Percentiles rank a stretch among this genome's conserved stretches.
phyloP scores from a whole-genome alignment of 2,888 invertebrate genomes.

The Euzophera pinguis region DNA sequence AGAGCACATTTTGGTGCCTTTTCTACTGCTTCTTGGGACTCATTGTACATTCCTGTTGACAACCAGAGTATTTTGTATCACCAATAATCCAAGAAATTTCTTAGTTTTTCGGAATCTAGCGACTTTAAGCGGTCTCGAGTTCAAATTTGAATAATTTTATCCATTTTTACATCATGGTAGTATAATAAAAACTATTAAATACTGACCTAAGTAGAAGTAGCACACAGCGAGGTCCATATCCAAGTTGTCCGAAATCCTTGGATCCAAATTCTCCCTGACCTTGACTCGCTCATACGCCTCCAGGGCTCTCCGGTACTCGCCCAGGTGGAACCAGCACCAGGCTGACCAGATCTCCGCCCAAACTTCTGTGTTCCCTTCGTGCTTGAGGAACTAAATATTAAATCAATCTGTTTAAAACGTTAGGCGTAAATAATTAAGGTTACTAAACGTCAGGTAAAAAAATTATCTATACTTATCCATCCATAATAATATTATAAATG shows the following conservation, averaged over 20 bases:
- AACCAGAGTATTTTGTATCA: background rate
- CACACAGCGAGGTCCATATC: slow-evolving; percentile 93
- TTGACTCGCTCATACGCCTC: slow-evolving; percentile 82
- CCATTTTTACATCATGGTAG: no score
- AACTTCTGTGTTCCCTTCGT: slow-evolving; percentile 57
- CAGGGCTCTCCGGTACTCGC: slow-evolving; percentile 92
- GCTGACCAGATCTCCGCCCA: slow-evolving; percentile 91
- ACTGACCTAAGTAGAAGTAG: slow-evolving; percentile 92
- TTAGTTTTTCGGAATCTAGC: no score
- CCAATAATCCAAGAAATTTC: no score
- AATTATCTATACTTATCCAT: no score
- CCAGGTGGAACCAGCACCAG: slow-evolving; percentile 97
- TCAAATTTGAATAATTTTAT: no score
- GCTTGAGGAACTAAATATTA: slow-evolving; percentile 60
- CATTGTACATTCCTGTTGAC: slow-evolving; percentile 80
- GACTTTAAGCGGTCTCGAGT: no score
- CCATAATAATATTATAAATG: no score
- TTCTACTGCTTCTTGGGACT: slow-evolving; percentile 82
- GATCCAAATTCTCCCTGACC: slow-evolving; percentile 53
- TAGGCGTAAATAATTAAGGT: no score
- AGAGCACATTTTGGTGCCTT: slow-evolving; percentile 83
- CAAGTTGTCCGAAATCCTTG: slow-evolving; percentile 81
- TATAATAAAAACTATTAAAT: no score
- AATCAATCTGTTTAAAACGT: no score
- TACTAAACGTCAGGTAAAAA: no score